Percentiles rank a stretch among this genome's conserved stretches.
Conservation (phyloP, 2,797 vertebrate genomes). For the Choloepus didactylus region DNA sequence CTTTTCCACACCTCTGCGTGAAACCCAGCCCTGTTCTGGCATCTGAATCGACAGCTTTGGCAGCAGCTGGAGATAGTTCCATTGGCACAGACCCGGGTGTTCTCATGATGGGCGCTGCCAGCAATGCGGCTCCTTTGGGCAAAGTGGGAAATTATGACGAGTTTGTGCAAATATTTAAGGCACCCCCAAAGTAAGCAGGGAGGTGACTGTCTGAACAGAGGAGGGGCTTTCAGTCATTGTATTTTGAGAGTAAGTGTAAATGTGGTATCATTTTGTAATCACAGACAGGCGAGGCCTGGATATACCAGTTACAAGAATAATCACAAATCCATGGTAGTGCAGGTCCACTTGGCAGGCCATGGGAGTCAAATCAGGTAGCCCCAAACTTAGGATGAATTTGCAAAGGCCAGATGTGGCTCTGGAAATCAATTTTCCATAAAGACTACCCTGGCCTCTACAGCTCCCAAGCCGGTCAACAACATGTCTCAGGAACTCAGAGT, state of each 20-base stretch:
- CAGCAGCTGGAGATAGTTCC: not conserved
- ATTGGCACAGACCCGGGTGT: not conserved
- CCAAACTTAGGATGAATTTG: not conserved
- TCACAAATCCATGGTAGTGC: not conserved
- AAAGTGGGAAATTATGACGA: not conserved
- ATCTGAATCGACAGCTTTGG: slow-evolving; percentile 31
- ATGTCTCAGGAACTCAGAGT: not conserved
- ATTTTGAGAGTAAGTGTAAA: not conserved
- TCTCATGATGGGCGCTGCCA: not conserved
- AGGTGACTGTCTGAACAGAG: not conserved
- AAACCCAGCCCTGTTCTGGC: slow-evolving; percentile 28
- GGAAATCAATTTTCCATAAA: not conserved
- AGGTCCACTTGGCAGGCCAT: not conserved
- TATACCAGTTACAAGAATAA: not conserved
- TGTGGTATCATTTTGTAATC: not conserved
- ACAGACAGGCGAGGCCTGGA: not conserved
- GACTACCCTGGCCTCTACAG: no score
- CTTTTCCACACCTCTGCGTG: not conserved
- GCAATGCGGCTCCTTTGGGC: slow-evolving; percentile 32
- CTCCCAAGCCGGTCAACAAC: not conserved
- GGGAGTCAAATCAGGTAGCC: not conserved
- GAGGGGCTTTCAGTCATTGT: not conserved
- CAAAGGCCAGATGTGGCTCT: not conserved
- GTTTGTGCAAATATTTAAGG: slow-evolving; percentile 34
- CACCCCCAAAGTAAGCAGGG: not conserved